Conservation (phyloP, 1,140 invertebrate species). For the Scaptodrosophila lebanonensis region DNA sequence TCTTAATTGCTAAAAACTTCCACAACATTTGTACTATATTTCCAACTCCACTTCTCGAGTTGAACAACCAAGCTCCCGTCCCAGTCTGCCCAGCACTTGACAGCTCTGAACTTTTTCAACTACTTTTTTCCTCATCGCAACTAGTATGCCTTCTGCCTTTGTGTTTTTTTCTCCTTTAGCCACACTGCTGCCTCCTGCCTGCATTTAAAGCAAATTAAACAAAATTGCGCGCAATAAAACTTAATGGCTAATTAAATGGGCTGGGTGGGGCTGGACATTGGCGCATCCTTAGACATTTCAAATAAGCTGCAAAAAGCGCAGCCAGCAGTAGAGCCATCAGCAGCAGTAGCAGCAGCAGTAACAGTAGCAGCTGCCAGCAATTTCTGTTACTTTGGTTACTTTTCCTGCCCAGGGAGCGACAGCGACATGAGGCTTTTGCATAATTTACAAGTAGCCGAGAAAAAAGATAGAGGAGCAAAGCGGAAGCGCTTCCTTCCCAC, state of each 20-base stretch:
- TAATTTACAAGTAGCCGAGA: conserved; percentile 64
- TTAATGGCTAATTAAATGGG: conserved; percentile 74
- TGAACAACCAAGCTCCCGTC: too few species aligned
- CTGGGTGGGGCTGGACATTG: conserved; percentile 44
- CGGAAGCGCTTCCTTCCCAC: not conserved
- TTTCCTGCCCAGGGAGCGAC: too few species aligned
- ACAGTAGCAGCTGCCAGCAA: conserved; percentile 57
- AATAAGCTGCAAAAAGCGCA: conserved; percentile 20
- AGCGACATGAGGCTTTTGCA: conserved; percentile 55
- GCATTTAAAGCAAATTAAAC: conserved; percentile 75
- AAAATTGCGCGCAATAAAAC: conserved; percentile 73
- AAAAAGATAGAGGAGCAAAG: conserved; percentile 26
- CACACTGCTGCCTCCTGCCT: conserved; percentile 29
- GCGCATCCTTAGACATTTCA: conserved; percentile 24
- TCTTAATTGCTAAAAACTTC: too few species aligned
- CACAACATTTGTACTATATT: too few species aligned
- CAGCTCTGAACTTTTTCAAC: too few species aligned
- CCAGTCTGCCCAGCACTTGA: too few species aligned
- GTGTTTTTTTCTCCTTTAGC: conserved; percentile 22
- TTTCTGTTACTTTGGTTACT: conserved; percentile 22
- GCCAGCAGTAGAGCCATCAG: not conserved
- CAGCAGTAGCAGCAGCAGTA: too few species aligned
- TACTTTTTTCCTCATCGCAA: conserved; percentile 9
- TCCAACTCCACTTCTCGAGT: too few species aligned
- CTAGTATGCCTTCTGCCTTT: conserved; percentile 21